Conservation (phyloP, 2,797 vertebrate genomes). For the Manis javanica region DNA sequence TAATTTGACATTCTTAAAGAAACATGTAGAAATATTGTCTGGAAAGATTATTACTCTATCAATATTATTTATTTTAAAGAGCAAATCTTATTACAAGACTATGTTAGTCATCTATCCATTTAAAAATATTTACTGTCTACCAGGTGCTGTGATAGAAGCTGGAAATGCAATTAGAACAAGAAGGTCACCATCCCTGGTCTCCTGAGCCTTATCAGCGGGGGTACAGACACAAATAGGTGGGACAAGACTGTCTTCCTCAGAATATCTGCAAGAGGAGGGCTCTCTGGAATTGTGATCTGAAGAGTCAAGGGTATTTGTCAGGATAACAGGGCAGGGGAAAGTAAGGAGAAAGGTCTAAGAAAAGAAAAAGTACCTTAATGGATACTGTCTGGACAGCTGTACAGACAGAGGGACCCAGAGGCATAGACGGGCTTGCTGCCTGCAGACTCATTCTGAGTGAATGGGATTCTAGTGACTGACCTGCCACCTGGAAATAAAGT, state of each 20-base stretch:
- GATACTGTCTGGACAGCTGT: too few species aligned
- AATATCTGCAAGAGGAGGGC: background rate
- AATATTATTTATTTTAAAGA: slow-evolving; percentile 44
- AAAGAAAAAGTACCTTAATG: background rate
- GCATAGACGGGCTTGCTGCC: too few species aligned
- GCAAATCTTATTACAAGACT: slow-evolving; percentile 4
- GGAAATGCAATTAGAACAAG: background rate
- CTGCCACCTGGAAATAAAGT: too few species aligned
- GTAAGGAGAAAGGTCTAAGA: background rate
- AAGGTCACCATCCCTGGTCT: background rate
- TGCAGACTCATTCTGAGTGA: too few species aligned
- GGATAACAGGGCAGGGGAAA: background rate
- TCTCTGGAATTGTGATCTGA: background rate
- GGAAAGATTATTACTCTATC: background rate
- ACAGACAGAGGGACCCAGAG: too few species aligned
- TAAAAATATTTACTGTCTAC: background rate
- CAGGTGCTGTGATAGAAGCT: background rate
- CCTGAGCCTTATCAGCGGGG: background rate
- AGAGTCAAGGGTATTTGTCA: background rate
- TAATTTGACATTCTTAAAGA: slow-evolving; percentile 49
- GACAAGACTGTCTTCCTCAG: background rate
- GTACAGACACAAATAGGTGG: background rate
- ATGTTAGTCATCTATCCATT: background rate
- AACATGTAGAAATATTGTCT: slow-evolving; percentile 33
- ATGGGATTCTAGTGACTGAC: too few species aligned